Evolutionary conservation across 2,888 invertebrate species (phyloP).

Genomic region (Dendrolimus houi): DNA sequence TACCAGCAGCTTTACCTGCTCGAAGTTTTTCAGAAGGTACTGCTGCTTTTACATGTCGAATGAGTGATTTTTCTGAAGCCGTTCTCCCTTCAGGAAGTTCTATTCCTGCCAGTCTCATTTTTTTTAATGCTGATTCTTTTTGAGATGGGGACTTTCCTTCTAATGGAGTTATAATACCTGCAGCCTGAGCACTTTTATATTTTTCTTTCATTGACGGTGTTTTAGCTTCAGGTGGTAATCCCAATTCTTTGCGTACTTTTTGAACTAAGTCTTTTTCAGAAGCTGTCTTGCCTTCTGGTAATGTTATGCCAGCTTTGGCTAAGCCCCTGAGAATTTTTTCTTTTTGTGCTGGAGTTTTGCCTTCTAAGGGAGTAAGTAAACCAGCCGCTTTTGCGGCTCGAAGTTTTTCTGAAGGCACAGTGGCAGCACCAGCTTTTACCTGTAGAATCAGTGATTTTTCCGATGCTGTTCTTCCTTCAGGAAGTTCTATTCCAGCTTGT

Average conservation of each 20-base stretch:
- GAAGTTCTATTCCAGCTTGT: conserved; percentile 13
- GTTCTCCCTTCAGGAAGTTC: conserved; percentile 19
- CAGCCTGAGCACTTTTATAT: conserved; percentile 16
- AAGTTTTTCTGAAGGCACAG: conserved; percentile 13
- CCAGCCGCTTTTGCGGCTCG: conserved; percentile 15
- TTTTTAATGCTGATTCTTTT: conserved; percentile 19
- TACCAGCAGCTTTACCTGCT: conserved; percentile 24
- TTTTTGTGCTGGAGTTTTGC: conserved; percentile 20
- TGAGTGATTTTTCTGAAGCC: conserved; percentile 17
- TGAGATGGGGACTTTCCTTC: conserved; percentile 25
- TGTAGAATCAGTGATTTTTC: conserved; percentile 19
- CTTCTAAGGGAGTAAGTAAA: conserved; percentile 18
- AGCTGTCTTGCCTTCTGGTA: conserved; percentile 13
- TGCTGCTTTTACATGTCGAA: conserved; percentile 15
- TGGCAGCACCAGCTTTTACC: conserved; percentile 9
- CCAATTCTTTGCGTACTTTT: conserved; percentile 17
- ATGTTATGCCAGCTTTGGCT: conserved; percentile 14
- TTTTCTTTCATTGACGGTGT: conserved; percentile 13
- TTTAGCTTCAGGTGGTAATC: conserved; percentile 20
- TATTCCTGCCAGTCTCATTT: conserved; percentile 9
- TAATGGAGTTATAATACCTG: conserved; percentile 26
- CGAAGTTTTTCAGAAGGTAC: conserved; percentile 17
- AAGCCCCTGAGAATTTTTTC: conserved; percentile 20
- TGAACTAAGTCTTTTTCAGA: conserved; percentile 18
- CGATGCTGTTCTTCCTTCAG: conserved; percentile 18